A percentile compares a stretch with the other conserved stretches of the same genome.
Conservation (phyloP, 2,113 vertebrate species). For the Bos taurus region ARS-UCD2.0 NC_037337.1:57440501-57441000, state of each 20-base stretch:
- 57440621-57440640: not conserved
- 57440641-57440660: not conserved
- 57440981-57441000: not conserved
- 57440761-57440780: not conserved
- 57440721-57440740: not conserved
- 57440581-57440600: not conserved
- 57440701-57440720: not conserved
- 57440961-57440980: not conserved
- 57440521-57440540: not conserved
- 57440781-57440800: not conserved
- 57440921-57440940: not conserved
- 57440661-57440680: not conserved
- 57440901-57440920: not conserved
- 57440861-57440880: not conserved
- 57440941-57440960: not conserved
- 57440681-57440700: not conserved
- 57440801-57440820: not conserved
- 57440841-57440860: not conserved
- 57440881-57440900: not conserved
- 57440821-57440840: not conserved
- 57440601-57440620: not conserved
- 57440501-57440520: not conserved
- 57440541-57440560: not conserved
- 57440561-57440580: not conserved
- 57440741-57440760: not conserved